Percentiles rank a stretch among this genome's conserved stretches.
These are phyloP conservation scores for Lepus timidus DNA, from an alignment of 2,113 vertebrate genomes.

Conservation along the genomic window DNA sequence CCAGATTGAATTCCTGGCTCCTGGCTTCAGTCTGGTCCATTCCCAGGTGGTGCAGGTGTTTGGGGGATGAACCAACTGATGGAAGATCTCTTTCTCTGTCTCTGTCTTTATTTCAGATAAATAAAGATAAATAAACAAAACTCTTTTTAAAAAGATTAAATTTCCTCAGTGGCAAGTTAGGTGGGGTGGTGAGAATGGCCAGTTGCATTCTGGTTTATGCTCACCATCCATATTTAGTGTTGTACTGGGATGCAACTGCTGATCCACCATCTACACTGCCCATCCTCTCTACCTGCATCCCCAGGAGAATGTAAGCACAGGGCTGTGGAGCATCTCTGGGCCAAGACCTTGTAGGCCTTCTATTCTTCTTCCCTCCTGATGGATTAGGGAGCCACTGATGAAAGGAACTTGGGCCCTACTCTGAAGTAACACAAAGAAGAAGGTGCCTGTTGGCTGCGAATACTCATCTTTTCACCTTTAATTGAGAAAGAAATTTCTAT, in stretches of 20 bases:
- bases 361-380: neutral
- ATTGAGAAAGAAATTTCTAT: neutral
- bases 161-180: neutral
- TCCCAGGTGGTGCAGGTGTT: no score
- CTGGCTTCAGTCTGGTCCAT: no score
- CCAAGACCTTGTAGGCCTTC: neutral
- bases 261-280: rapidly evolving
- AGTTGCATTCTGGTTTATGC: rapidly evolving
- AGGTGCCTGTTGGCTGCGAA: no score
- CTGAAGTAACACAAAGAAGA: neutral
- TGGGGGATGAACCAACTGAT: no score
- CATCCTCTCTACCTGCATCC: neutral
- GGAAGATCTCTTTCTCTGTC: no score
- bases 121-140: no score
- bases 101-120: no score
- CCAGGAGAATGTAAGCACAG: neutral
- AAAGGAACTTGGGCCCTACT: neutral
- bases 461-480: neutral
- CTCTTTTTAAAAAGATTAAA: no score
- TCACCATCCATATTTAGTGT: no score
- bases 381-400: neutral
- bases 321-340: no score
- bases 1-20: no score
- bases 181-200: neutral
- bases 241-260: no score